Conservation (phyloP, 1,140 invertebrate genomes). For the Leptoteleia sp. region DNA sequence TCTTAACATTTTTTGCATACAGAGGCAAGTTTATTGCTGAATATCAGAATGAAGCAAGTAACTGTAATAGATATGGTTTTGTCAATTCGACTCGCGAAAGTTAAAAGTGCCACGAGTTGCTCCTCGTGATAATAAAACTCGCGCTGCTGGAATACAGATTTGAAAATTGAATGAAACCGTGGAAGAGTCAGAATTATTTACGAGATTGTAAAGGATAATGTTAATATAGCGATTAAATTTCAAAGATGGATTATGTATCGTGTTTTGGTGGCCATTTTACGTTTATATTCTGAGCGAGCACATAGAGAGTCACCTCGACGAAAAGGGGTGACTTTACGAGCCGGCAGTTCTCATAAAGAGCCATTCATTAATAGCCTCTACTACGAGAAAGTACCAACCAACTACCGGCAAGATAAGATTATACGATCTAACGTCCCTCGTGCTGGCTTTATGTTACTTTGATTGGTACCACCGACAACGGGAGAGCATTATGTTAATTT, state of each 20-base stretch:
- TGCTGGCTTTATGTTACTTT: slow-evolving; percentile 73
- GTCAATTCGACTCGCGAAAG: too few species aligned
- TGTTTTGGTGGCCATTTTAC: slow-evolving; percentile 63
- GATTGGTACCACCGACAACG: slow-evolving; percentile 73
- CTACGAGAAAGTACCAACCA: slow-evolving; percentile 70
- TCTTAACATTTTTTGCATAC: too few species aligned
- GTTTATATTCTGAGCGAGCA: slow-evolving; percentile 54
- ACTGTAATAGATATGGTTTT: too few species aligned
- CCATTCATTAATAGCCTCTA: slow-evolving; percentile 74
- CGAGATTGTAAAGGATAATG: slow-evolving; percentile 60
- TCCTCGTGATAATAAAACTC: too few species aligned
- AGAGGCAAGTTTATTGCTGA: too few species aligned
- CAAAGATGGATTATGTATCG: slow-evolving; percentile 60
- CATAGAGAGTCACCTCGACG: slow-evolving; percentile 53
- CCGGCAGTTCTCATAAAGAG: slow-evolving; percentile 69
- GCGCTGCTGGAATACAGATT: too few species aligned
- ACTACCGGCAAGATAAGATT: slow-evolving; percentile 70
- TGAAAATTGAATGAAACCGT: slow-evolving; percentile 31
- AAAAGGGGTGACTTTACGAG: slow-evolving; percentile 74
- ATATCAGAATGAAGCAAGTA: too few species aligned
- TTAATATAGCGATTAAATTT: slow-evolving; percentile 65
- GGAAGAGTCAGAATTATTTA: slow-evolving; percentile 53
- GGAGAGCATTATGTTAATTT: slow-evolving; percentile 76
- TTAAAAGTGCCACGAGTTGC: too few species aligned
- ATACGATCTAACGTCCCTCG: slow-evolving; percentile 62